Evolutionary conservation across 2,888 invertebrate species (phyloP).

Genomic region (Eupithecia exiguata): DNA sequence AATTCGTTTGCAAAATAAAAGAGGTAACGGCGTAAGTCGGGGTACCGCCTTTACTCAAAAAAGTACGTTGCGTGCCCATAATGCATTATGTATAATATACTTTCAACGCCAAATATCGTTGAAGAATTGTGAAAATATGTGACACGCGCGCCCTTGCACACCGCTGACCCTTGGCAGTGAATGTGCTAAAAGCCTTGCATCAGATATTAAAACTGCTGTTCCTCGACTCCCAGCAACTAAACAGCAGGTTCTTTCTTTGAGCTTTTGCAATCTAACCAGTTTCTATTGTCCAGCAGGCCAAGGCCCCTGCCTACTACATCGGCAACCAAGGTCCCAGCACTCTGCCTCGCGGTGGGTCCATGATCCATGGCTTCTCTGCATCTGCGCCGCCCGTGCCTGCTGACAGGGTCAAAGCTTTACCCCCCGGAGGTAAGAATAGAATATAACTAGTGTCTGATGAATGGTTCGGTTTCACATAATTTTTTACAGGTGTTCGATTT

Average conservation of each 20-base stretch:
- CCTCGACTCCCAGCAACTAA: background rate
- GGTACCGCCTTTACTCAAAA: too few species aligned
- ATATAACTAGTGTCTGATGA: background rate
- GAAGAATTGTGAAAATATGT: too few species aligned
- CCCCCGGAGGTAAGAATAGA: slow-evolving; percentile 59
- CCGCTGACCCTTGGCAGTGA: too few species aligned
- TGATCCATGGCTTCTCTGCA: slow-evolving; percentile 88
- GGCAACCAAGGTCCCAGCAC: slow-evolving; percentile 85
- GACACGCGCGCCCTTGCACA: too few species aligned
- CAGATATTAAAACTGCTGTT: background rate
- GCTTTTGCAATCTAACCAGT: background rate
- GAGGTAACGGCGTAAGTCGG: too few species aligned
- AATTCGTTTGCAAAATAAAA: too few species aligned
- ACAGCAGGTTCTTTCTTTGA: background rate
- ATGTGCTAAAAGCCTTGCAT: too few species aligned
- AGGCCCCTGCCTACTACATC: slow-evolving; percentile 89
- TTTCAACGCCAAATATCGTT: too few species aligned
- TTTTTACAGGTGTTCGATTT: too few species aligned
- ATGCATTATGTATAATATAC: too few species aligned
- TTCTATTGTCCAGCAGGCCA: slow-evolving; percentile 59
- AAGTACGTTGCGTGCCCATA: too few species aligned
- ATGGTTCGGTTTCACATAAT: background rate
- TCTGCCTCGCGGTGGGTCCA: slow-evolving; percentile 86
- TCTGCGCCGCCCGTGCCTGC: slow-evolving; percentile 82
- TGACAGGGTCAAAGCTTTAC: slow-evolving; percentile 82